Conservation (phyloP, 2,113 vertebrate genomes). For the Gymnorhina tibicen region DNA sequence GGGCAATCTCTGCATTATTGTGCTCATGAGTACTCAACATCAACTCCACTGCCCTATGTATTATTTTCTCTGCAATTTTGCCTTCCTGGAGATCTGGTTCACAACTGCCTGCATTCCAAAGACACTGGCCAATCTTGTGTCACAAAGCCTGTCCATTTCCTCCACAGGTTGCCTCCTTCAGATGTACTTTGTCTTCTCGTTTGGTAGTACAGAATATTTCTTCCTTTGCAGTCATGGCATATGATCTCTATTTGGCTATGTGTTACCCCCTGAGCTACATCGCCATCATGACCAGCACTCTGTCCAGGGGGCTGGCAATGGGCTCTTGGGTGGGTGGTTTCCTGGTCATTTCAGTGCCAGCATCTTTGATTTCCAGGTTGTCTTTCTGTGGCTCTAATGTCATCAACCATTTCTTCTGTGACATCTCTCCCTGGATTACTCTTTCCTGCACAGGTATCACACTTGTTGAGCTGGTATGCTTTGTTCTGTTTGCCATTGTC, state of each 20-base stretch:
- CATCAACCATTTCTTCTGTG: background rate
- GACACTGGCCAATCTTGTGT: background rate
- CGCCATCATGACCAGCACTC: background rate
- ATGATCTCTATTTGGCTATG: background rate
- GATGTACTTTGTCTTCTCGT: background rate
- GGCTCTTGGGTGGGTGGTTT: background rate
- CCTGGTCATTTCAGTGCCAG: background rate
- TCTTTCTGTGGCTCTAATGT: background rate
- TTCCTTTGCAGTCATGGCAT: background rate
- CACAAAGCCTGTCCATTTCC: background rate
- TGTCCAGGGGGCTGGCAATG: background rate
- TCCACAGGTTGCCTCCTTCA: background rate
- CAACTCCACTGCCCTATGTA: background rate
- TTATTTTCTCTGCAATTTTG: background rate
- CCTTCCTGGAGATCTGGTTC: background rate
- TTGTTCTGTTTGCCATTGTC: background rate
- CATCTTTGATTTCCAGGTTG: background rate
- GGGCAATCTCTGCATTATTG: background rate
- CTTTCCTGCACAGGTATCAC: background rate
- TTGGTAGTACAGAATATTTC: background rate
- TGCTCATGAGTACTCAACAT: background rate
- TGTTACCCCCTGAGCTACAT: background rate
- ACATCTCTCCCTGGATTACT: background rate
- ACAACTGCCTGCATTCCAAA: background rate
- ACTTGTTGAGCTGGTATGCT: background rate